A percentile compares a stretch with the other conserved stretches of the same genome.
phyloP scores from a whole-genome alignment of 1,140 invertebrate species.

The Platyscapa corneri region DNA sequence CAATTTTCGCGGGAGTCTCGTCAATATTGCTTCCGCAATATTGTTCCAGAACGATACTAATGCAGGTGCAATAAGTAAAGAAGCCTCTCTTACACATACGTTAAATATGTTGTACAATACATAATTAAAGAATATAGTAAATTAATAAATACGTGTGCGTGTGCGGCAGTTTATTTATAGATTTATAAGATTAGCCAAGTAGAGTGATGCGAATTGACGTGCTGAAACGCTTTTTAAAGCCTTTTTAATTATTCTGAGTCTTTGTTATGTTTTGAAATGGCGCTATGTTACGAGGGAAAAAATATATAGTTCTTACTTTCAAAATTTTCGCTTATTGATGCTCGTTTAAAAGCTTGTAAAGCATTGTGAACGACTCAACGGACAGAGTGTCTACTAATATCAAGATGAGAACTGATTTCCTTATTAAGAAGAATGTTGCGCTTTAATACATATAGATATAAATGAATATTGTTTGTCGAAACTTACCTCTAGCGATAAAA shows the following conservation, averaged over 20 bases:
- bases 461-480: not conserved
- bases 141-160: not conserved
- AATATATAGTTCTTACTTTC: slow-evolving; percentile 39
- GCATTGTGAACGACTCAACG: no score
- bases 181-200: slow-evolving; percentile 4
- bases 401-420: not conserved
- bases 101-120: slow-evolving; percentile 46
- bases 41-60: not conserved
- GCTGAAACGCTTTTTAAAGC: slow-evolving; percentile 18
- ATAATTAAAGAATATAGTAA: slow-evolving; percentile 6
- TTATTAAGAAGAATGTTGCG: not conserved
- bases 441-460: not conserved
- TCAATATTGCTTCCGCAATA: not conserved
- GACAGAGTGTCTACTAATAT: not conserved
- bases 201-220: slow-evolving; percentile 23
- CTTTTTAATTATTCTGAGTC: not conserved
- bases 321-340: slow-evolving; percentile 18
- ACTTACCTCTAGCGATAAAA: not conserved
- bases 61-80: slow-evolving; percentile 32
- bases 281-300: not conserved
- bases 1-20: slow-evolving; percentile 34
- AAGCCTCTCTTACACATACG: slow-evolving; percentile 45
- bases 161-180: not conserved
- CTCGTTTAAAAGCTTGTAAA: not conserved
- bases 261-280: not conserved